These are phyloP conservation scores for Dendroctonus valens DNA, from an alignment of 1,140 invertebrate genomes.

Conservation along the genomic window DNA sequence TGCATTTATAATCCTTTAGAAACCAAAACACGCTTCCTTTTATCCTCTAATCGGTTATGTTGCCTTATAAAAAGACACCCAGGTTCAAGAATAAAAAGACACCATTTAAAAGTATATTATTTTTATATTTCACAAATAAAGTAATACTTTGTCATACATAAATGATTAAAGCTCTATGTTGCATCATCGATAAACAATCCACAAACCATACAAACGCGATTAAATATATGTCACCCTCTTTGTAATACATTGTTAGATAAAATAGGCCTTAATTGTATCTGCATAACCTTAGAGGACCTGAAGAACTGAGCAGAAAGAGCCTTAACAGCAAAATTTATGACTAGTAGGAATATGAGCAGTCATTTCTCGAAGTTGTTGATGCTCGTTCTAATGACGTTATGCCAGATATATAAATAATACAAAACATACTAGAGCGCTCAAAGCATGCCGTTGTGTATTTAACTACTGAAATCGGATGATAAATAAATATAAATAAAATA, in stretches of 20 bases:
- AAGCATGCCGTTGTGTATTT: constrained; percentile 8
- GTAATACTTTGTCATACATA: constrained; percentile 28
- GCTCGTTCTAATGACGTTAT: not conserved
- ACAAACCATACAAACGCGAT: constrained; percentile 1
- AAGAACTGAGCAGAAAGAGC: not conserved
- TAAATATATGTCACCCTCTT: constrained; percentile 7
- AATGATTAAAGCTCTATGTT: constrained; percentile 4
- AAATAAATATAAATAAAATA: constrained; percentile 23
- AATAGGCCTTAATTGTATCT: constrained; percentile 1
- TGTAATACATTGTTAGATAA: constrained; percentile 7
- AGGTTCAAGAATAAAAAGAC: not conserved
- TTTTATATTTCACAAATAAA: constrained; percentile 22
- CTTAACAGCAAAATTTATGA: not conserved
- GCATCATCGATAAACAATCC: constrained; percentile 24
- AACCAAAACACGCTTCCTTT: no score
- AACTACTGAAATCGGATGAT: constrained; percentile 5
- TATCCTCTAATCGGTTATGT: no score
- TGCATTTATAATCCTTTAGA: no score
- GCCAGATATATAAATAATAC: not conserved
- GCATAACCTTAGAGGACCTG: constrained; percentile 4
- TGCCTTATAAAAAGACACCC: no score
- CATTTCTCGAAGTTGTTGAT: not conserved
- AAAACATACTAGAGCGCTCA: not conserved
- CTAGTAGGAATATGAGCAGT: not conserved
- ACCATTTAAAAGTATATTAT: constrained; percentile 8